Percentiles rank a stretch among this genome's conserved stretches.
These are phyloP conservation scores for Papilio machaon DNA, from an alignment of 1,140 invertebrate genomes.

Conservation along the genomic window DNA sequence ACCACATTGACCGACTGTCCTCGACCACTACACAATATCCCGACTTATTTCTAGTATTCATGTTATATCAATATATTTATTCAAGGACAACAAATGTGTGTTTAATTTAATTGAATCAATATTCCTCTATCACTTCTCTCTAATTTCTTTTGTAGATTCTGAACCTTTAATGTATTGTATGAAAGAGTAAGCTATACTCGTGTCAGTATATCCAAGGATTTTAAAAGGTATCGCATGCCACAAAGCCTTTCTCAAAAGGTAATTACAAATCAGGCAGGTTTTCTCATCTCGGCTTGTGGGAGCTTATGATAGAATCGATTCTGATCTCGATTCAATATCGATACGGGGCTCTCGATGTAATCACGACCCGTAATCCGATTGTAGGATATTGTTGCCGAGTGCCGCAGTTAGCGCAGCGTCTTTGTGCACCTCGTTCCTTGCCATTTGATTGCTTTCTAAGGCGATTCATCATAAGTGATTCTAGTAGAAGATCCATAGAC, in stretches of 20 bases:
- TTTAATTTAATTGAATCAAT: neutral
- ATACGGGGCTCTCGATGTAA: slow-evolving; percentile 29
- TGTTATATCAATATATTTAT: neutral
- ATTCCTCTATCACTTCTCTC: neutral
- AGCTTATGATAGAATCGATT: slow-evolving; percentile 31
- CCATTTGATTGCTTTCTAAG: neutral
- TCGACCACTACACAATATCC: neutral
- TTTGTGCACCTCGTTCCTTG: slow-evolving; percentile 1
- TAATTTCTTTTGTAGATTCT: neutral
- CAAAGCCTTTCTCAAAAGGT: slow-evolving; percentile 13
- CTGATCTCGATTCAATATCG: slow-evolving; percentile 36
- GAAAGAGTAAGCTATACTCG: neutral
- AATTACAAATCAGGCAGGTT: slow-evolving; percentile 11
- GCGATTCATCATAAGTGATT: neutral
- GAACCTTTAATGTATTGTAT: neutral
- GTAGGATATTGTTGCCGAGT: slow-evolving; percentile 33
- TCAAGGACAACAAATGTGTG: neutral
- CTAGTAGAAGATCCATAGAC: neutral
- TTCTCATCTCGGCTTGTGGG: neutral
- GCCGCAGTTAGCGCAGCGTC: neutral
- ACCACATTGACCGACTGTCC: slow-evolving; percentile 38
- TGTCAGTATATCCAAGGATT: slow-evolving; percentile 5
- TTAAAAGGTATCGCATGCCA: neutral
- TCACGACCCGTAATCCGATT: slow-evolving; percentile 33
- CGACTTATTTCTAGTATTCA: neutral